Evolutionary conservation across 2,888 invertebrate genomes (phyloP).

Genomic region (Tridacna crocea): DNA sequence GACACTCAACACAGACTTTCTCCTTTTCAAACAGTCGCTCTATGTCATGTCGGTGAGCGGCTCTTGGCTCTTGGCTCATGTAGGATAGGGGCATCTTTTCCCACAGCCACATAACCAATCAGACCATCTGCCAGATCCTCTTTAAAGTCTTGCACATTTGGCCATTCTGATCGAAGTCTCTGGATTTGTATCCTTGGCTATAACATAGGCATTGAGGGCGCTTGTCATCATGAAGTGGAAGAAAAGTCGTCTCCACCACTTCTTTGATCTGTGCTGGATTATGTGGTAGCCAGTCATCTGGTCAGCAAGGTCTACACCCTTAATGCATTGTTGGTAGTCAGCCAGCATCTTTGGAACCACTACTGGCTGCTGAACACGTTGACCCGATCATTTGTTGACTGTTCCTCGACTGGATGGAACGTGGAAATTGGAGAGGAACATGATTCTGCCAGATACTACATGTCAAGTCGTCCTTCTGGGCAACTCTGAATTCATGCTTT

Average conservation of each 20-base stretch:
- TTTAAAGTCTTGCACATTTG: slow-evolving; percentile 39
- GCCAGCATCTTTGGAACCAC: slow-evolving; percentile 26
- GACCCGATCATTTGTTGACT: slow-evolving; percentile 6
- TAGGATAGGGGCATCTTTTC: slow-evolving; percentile 7
- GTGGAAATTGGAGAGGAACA: slow-evolving; percentile 39
- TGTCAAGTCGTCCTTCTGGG: slow-evolving; percentile 51
- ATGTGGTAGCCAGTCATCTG: slow-evolving; percentile 41
- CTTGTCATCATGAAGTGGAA: slow-evolving; percentile 29
- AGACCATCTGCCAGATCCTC: slow-evolving; percentile 36
- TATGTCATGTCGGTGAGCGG: slow-evolving; percentile 7
- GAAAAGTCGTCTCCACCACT: slow-evolving; percentile 47
- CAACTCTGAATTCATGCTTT: slow-evolving; percentile 50
- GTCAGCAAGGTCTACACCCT: slow-evolving; percentile 33
- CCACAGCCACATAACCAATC: slow-evolving; percentile 17
- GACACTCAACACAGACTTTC: slow-evolving; percentile 38
- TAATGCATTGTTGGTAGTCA: slow-evolving; percentile 34
- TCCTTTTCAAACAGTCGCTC: slow-evolving; percentile 32
- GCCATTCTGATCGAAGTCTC: slow-evolving; percentile 26
- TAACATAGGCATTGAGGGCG: slow-evolving; percentile 33
- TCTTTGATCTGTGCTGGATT: slow-evolving; percentile 31
- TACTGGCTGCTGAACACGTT: slow-evolving; percentile 13
- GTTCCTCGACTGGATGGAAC: slow-evolving; percentile 2
- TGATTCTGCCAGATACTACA: slow-evolving; percentile 51
- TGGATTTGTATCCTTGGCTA: slow-evolving; percentile 31
- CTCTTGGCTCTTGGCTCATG: background rate